Conservation (phyloP, 2,888 invertebrate genomes). For the Bugulina stolonifera region DNA sequence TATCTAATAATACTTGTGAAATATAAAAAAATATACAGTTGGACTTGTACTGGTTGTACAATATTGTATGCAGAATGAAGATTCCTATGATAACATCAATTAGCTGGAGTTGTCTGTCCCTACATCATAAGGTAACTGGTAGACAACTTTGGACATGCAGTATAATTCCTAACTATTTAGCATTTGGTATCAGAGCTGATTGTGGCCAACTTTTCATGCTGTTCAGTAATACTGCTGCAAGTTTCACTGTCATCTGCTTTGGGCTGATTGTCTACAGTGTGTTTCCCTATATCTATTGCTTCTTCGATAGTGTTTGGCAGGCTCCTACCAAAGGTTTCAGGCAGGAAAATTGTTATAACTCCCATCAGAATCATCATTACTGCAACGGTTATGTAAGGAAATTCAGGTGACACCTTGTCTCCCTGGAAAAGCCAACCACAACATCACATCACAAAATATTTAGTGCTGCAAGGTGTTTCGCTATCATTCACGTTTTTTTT, state of each 20-base stretch:
- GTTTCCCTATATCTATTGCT: background rate
- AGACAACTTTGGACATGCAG: too few relatives aligned
- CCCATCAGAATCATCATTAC: conserved; percentile 36
- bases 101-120: too few relatives aligned
- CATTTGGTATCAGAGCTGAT: background rate
- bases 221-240: background rate
- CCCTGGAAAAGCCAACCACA: background rate
- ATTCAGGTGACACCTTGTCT: conserved; percentile 29
- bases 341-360: conserved; percentile 36
- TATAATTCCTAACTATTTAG: too few relatives aligned
- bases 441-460: background rate
- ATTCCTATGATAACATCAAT: too few relatives aligned
- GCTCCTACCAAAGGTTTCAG: conserved; percentile 40
- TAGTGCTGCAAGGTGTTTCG: too few relatives aligned
- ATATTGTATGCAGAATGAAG: too few relatives aligned
- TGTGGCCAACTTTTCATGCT: background rate
- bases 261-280: background rate
- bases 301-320: conserved; percentile 33
- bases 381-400: conserved; percentile 45
- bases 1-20: too few relatives aligned
- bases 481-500: too few relatives aligned
- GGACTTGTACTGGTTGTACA: too few relatives aligned
- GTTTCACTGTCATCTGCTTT: conserved; percentile 1
- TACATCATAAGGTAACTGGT: too few relatives aligned
- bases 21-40: too few relatives aligned